Evolutionary conservation across 2,113 vertebrate species (phyloP).

Genomic region (Bothrops jararaca): DNA sequence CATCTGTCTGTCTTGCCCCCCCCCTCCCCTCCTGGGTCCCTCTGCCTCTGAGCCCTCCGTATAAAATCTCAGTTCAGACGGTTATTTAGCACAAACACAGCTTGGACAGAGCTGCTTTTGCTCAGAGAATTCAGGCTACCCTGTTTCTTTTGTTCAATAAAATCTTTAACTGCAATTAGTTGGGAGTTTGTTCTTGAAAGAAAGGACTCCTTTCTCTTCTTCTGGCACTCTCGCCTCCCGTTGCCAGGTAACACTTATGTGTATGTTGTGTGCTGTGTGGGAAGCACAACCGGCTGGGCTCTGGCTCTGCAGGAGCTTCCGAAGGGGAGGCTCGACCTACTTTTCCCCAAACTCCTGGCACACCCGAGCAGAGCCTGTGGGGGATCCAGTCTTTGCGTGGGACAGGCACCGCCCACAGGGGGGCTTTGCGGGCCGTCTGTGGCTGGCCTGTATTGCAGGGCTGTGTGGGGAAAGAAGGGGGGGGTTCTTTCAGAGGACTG

Average conservation of each 20-base stretch:
- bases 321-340: conserved; percentile 46
- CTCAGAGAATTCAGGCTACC: conserved; percentile 68
- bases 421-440: background rate
- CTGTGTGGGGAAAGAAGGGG: background rate
- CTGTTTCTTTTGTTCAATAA: conserved; percentile 71
- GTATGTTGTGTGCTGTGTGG: conserved; percentile 31
- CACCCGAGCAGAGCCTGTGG: conserved; percentile 18
- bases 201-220: conserved; percentile 54
- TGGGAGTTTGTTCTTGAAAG: background rate
- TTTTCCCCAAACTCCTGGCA: conserved; percentile 37
- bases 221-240: conserved; percentile 43
- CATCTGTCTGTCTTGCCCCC: conserved; percentile 32
- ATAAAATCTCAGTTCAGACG: conserved; percentile 62
- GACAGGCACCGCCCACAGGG: background rate
- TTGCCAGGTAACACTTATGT: conserved; percentile 47
- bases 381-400: conserved; percentile 16
- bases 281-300: conserved; percentile 53
- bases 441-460: background rate
- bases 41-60: conserved; percentile 55
- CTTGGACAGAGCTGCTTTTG: conserved; percentile 62
- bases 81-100: conserved; percentile 70
- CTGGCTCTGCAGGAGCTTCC: conserved; percentile 44
- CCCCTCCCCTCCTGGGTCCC: background rate
- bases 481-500: background rate
- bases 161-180: conserved; percentile 67